Evolutionary conservation across 2,888 invertebrate genomes (phyloP).

Genomic region (Uropetala carovei): DNA sequence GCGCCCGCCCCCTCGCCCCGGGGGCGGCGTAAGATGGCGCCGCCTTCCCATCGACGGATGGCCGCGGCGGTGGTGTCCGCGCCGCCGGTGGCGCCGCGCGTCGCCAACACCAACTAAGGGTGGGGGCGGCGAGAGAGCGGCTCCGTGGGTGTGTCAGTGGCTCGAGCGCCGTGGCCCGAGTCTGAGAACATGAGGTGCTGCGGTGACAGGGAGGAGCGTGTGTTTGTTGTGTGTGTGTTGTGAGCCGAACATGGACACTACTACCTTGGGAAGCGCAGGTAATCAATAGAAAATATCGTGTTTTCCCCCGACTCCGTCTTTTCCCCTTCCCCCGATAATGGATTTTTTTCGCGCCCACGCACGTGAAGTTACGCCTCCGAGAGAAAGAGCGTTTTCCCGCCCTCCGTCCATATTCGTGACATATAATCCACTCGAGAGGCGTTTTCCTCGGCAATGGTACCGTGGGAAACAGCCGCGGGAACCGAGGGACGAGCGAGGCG

Average conservation of each 20-base stretch:
- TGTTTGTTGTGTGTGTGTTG: constrained; percentile 61
- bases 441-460: not conserved
- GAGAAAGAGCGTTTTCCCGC: not conserved
- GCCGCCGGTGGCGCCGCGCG: constrained; percentile 40
- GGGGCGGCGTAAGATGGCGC: constrained; percentile 38
- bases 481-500: not conserved
- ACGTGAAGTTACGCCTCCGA: not conserved
- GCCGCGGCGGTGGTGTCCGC: not conserved
- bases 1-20: constrained; percentile 13
- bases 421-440: not conserved
- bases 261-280: constrained; percentile 64
- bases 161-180: constrained; percentile 47
- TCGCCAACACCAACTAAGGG: not conserved
- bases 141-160: constrained; percentile 51
- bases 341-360: not conserved
- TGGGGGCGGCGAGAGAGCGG: constrained; percentile 34
- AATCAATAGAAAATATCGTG: constrained; percentile 37
- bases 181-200: constrained; percentile 59
- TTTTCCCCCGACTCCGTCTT: not conserved
- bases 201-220: constrained; percentile 48
- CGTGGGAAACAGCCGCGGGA: not conserved
- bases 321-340: not conserved
- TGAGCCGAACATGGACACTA: constrained; percentile 65
- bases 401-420: not conserved
- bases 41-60: constrained; percentile 16